These are phyloP conservation scores for Matsumurasca onukii DNA, from an alignment of 1,140 invertebrate species.

Conservation along the genomic window DNA sequence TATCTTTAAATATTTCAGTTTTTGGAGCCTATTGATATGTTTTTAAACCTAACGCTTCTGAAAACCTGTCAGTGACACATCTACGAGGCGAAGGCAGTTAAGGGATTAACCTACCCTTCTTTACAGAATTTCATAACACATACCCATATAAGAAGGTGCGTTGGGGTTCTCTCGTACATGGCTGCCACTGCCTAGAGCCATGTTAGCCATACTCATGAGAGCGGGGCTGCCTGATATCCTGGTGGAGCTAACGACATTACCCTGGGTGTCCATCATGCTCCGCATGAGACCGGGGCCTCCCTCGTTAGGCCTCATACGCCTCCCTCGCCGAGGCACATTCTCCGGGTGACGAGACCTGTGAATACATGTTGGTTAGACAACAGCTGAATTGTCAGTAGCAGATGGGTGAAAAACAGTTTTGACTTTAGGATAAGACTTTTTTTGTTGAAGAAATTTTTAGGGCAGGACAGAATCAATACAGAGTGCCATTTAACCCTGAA, in stretches of 20 bases:
- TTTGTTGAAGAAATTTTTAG: too few species aligned
- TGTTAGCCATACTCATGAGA: slow-evolving; percentile 43
- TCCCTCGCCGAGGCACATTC: slow-evolving; percentile 62
- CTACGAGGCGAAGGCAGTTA: too few species aligned
- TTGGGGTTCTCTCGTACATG: slow-evolving; percentile 46
- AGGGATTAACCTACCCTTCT: too few species aligned
- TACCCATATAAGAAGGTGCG: slow-evolving; percentile 39
- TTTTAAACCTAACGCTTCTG: too few species aligned
- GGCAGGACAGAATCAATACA: too few species aligned
- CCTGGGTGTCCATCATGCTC: neutral
- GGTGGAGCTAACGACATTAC: slow-evolving; percentile 36
- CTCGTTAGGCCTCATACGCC: slow-evolving; percentile 54
- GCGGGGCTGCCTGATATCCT: slow-evolving; percentile 38
- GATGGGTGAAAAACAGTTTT: too few species aligned
- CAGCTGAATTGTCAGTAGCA: too few species aligned
- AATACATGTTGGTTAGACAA: slow-evolving; percentile 1
- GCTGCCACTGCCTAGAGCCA: slow-evolving; percentile 47
- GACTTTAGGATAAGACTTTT: too few species aligned
- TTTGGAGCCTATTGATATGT: too few species aligned
- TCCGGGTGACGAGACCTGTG: slow-evolving; percentile 67
- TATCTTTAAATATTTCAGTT: too few species aligned
- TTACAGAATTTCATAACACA: slow-evolving; percentile 31
- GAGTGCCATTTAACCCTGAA: too few species aligned
- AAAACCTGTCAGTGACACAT: too few species aligned
- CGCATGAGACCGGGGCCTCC: slow-evolving; percentile 42